phyloP scores from a whole-genome alignment of 2,888 invertebrate genomes.

The Tetramorium bicarinatum region DNA sequence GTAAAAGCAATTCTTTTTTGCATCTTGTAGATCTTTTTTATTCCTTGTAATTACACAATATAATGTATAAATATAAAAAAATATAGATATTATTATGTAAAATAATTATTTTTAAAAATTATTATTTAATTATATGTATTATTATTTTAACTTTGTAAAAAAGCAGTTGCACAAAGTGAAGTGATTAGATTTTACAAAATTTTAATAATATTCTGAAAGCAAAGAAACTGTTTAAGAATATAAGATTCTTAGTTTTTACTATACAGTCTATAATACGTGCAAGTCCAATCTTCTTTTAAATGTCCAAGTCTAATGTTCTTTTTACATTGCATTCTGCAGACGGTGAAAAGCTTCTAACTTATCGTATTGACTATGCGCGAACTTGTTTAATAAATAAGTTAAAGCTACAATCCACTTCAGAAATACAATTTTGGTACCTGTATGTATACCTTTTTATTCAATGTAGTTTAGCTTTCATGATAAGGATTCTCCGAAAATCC shows the following conservation, averaged over 20 bases:
- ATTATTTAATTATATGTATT: too few species aligned
- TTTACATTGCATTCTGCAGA: not conserved
- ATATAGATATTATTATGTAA: too few species aligned
- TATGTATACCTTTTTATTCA: not conserved
- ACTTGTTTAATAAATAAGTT: not conserved
- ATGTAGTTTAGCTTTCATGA: not conserved
- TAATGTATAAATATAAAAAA: too few species aligned
- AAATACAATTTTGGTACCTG: conserved; percentile 1
- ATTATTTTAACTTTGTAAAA: not conserved
- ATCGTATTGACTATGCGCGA: not conserved
- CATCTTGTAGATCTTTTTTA: not conserved
- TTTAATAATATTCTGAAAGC: not conserved
- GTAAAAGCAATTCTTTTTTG: not conserved
- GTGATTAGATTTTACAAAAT: not conserved
- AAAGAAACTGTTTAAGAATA: not conserved
- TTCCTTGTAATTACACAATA: not conserved
- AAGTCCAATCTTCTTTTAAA: not conserved
- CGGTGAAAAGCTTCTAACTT: not conserved
- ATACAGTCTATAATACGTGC: not conserved
- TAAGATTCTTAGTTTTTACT: not conserved
- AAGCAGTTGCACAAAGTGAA: not conserved
- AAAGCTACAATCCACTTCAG: not conserved
- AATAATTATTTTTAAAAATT: too few species aligned
- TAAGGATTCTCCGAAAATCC: not conserved
- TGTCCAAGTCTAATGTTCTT: not conserved